These are phyloP conservation scores for rat (Rattus norvegicus) DNA, from an alignment of 2,113 vertebrate genomes.

Conservation along the genomic window DNA sequence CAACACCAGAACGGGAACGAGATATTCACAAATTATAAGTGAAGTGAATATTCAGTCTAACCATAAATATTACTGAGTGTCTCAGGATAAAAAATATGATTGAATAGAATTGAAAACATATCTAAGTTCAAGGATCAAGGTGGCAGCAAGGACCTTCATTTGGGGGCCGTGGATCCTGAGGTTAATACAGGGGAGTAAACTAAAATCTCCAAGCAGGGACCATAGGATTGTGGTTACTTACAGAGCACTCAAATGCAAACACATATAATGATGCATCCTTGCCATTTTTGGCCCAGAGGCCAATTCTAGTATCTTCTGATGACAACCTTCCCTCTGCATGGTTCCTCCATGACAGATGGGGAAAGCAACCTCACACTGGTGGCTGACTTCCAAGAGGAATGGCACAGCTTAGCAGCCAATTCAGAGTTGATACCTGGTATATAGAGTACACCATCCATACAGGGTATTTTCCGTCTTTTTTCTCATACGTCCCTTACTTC, in stretches of 20 bases:
- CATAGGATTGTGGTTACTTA: neutral
- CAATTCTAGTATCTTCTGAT: neutral
- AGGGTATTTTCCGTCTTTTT: neutral
- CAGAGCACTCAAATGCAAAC: neutral
- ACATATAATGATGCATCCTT: neutral
- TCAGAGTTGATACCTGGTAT: neutral
- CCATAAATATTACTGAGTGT: neutral
- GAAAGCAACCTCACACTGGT: neutral
- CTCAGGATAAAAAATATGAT: neutral
- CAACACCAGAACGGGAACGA: neutral
- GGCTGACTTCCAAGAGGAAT: neutral
- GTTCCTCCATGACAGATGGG: neutral
- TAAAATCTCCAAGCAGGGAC: neutral
- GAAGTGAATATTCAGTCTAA: constrained; percentile 15
- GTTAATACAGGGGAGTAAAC: neutral
- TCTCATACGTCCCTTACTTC: neutral
- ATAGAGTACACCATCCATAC: too few relatives aligned
- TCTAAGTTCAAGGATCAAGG: neutral
- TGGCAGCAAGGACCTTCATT: neutral
- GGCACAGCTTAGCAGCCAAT: neutral
- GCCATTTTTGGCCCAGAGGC: neutral
- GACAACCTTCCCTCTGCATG: neutral
- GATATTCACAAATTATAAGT: neutral
- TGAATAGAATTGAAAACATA: neutral
- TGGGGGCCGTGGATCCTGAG: neutral